These are phyloP conservation scores for Magallana angulata DNA, from an alignment of 1,140 invertebrate species.

Conservation along the genomic window DNA sequence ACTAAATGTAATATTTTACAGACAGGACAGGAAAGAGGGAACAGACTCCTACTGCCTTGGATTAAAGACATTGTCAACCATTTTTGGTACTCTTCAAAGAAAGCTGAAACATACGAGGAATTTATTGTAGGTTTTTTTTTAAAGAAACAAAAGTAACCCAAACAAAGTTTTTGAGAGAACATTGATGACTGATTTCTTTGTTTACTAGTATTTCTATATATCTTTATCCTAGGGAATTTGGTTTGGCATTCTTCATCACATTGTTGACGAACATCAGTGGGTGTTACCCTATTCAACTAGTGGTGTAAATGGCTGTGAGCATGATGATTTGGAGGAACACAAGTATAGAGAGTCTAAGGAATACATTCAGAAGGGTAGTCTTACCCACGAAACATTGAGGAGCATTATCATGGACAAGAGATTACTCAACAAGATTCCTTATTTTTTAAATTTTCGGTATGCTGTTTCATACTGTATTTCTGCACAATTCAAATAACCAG, in stretches of 20 bases:
- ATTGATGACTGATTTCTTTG: background rate
- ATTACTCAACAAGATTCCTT: constrained; percentile 38
- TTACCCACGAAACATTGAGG: constrained; percentile 7
- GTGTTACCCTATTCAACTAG: constrained; percentile 11
- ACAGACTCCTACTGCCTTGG: constrained; percentile 12
- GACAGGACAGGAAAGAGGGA: constrained; percentile 13
- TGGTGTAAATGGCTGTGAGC: background rate
- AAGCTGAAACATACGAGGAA: constrained; percentile 4
- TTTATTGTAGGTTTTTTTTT: background rate
- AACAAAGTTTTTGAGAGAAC: background rate
- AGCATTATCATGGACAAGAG: constrained; percentile 45
- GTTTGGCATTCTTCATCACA: constrained; percentile 43
- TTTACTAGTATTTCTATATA: background rate
- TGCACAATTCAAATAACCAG: background rate
- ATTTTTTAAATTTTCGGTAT: constrained; percentile 48
- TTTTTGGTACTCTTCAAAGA: constrained; percentile 41
- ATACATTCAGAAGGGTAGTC: constrained; percentile 13
- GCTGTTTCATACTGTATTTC: background rate
- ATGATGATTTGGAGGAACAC: constrained; percentile 31
- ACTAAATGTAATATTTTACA: background rate
- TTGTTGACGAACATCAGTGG: constrained; percentile 48
- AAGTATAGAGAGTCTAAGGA: background rate
- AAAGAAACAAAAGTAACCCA: background rate
- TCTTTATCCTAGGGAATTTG: constrained; percentile 31
- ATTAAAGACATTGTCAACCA: constrained; percentile 42